These are phyloP conservation scores for Varecia variegata DNA, from an alignment of 2,797 vertebrate genomes.

Conservation along the genomic window DNA sequence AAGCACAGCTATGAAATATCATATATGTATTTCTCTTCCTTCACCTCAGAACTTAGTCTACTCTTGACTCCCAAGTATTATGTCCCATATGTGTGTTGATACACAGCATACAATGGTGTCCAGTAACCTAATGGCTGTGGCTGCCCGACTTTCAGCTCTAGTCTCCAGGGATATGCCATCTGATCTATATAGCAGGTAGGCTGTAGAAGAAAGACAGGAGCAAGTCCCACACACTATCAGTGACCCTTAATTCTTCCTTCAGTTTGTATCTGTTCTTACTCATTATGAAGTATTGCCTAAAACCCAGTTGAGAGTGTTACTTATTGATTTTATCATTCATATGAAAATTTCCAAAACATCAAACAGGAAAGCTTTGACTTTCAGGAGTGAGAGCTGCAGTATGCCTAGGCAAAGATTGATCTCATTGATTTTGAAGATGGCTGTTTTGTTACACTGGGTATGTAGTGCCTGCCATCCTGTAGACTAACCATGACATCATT, in stretches of 20 bases:
- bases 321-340: background rate
- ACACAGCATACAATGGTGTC: background rate
- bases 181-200: background rate
- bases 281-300: background rate
- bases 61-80: background rate
- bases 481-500: slow-evolving; percentile 64
- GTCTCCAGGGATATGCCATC: background rate
- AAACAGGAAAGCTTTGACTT: background rate
- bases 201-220: background rate
- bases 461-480: background rate
- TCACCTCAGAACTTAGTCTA: background rate
- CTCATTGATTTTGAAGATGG: background rate
- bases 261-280: background rate
- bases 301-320: background rate
- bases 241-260: background rate
- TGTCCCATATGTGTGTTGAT: background rate
- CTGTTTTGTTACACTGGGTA: background rate
- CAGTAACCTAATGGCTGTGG: background rate
- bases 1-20: background rate
- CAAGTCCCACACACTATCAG: background rate
- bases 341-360: background rate
- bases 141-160: background rate
- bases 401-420: background rate
- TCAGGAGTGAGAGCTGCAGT: background rate
- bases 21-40: background rate